These are phyloP conservation scores for Heterodera schachtii DNA, from an alignment of 1,140 invertebrate species.

Conservation along the genomic window DNA sequence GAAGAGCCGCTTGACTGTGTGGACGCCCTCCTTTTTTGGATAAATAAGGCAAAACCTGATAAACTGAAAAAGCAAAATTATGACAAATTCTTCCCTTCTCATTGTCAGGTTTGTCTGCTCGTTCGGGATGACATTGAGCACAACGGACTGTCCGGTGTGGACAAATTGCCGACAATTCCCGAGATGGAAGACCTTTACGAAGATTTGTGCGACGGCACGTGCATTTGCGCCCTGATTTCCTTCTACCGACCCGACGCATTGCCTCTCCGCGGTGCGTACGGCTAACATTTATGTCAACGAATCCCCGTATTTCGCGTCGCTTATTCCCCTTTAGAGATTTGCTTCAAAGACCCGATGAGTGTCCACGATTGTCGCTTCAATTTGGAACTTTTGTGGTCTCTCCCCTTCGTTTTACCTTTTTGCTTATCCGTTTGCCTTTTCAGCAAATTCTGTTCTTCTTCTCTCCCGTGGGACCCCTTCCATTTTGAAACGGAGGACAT, in stretches of 20 bases:
- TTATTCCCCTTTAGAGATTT: slow-evolving; percentile 67
- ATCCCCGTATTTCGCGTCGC: not conserved
- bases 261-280: slow-evolving; percentile 72
- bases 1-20: slow-evolving; percentile 77
- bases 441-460: slow-evolving; percentile 76
- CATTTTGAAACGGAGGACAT: slow-evolving; percentile 94
- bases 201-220: slow-evolving; percentile 88
- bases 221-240: slow-evolving; percentile 82
- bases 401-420: slow-evolving; percentile 7
- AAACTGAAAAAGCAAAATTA: too few relatives aligned
- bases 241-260: slow-evolving; percentile 90
- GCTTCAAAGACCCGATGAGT: slow-evolving; percentile 68
- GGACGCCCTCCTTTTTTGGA: slow-evolving; percentile 75
- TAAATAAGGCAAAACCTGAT: slow-evolving; percentile 47
- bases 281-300: not conserved
- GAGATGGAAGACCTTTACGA: slow-evolving; percentile 72
- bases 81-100: too few relatives aligned
- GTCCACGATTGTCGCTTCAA: slow-evolving; percentile 90
- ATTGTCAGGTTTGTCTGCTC: slow-evolving; percentile 57
- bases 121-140: slow-evolving; percentile 62
- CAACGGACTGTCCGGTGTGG: slow-evolving; percentile 12
- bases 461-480: slow-evolving; percentile 85
- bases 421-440: slow-evolving; percentile 7
- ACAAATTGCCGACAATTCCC: slow-evolving; percentile 58
- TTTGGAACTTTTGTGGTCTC: slow-evolving; percentile 79